Conservation (phyloP, 2,797 vertebrate species). For the Squalus acanthias region DNA sequence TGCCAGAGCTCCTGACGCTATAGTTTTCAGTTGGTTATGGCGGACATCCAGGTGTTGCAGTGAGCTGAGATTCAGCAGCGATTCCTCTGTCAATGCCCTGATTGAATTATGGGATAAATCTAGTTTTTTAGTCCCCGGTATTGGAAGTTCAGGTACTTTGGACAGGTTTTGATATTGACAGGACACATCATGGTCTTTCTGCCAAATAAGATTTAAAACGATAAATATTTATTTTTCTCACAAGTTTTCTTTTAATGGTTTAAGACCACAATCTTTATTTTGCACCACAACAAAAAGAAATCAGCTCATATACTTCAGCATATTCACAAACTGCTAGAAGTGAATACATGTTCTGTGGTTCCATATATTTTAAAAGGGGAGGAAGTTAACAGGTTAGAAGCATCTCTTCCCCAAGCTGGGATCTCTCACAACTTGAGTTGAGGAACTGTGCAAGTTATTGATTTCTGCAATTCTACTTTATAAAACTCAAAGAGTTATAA, state of each 20-base stretch:
- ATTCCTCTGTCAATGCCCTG: slow-evolving; percentile 53
- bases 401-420: background rate
- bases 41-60: slow-evolving; percentile 63
- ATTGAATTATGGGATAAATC: slow-evolving; percentile 75
- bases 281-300: background rate
- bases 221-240: background rate
- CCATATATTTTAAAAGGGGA: background rate
- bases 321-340: background rate
- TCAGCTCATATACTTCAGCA: background rate
- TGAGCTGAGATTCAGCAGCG: slow-evolving; percentile 51
- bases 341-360: background rate
- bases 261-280: background rate
- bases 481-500: background rate
- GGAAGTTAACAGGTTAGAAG: background rate
- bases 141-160: slow-evolving; percentile 58
- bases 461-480: background rate
- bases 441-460: background rate
- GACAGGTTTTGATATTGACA: slow-evolving; percentile 59
- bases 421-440: background rate
- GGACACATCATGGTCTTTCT: slow-evolving; percentile 47
- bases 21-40: slow-evolving; percentile 64
- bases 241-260: background rate
- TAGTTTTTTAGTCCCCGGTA: slow-evolving; percentile 54
- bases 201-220: slow-evolving; percentile 30
- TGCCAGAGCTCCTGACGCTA: slow-evolving; percentile 58